Conservation (phyloP, 1,140 invertebrate genomes). For the Physella acuta region DNA sequence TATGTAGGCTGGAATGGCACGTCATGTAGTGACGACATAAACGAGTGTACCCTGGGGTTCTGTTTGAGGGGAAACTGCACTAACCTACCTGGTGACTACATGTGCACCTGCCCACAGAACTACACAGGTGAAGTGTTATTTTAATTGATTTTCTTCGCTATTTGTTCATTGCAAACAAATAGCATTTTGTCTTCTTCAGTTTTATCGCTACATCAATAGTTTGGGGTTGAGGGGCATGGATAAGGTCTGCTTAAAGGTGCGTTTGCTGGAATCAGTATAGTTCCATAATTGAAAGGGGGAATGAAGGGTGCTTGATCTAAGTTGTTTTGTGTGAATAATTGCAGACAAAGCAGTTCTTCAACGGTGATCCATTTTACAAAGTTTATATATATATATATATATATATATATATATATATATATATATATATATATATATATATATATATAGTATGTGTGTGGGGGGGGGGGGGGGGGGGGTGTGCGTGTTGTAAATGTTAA, state of each 20-base stretch:
- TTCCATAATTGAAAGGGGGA: not conserved
- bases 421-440: not conserved
- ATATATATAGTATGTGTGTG: not conserved
- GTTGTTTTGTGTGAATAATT: not conserved
- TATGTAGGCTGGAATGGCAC: slow-evolving; percentile 37
- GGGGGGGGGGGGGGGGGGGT: too few relatives aligned
- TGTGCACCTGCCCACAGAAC: slow-evolving; percentile 63
- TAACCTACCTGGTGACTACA: slow-evolving; percentile 40
- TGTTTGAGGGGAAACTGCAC: slow-evolving; percentile 55
- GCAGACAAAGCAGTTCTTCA: not conserved
- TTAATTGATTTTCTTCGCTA: too few relatives aligned
- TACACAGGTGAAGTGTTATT: slow-evolving; percentile 24
- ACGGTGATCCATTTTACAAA: not conserved
- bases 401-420: not conserved
- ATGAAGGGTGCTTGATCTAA: not conserved
- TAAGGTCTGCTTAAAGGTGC: not conserved
- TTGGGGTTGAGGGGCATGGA: not conserved
- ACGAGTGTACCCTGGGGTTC: slow-evolving; percentile 64
- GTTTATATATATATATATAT: not conserved
- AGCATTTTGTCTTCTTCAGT: not conserved
- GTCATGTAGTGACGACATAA: slow-evolving; percentile 42
- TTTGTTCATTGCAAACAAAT: not conserved
- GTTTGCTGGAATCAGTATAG: not conserved
- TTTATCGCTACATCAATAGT: not conserved
- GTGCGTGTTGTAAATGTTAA: too few relatives aligned